Conservation (phyloP, 1,140 invertebrate genomes). For the Sinonovacula constricta region DNA sequence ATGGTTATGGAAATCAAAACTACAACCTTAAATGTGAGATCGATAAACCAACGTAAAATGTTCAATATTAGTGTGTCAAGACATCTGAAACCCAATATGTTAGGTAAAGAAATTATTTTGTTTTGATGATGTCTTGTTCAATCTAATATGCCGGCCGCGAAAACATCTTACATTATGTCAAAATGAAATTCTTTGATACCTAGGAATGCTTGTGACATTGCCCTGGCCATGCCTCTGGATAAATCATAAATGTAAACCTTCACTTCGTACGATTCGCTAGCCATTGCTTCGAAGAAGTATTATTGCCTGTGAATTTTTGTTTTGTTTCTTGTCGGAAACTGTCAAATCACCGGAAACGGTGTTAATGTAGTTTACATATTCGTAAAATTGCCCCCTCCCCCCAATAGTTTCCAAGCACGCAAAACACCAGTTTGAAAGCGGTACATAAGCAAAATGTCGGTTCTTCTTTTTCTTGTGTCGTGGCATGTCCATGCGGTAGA, state of each 20-base stretch:
- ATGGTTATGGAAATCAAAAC: no score
- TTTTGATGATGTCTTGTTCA: background rate
- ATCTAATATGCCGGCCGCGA: background rate
- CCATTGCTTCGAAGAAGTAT: slow-evolving; percentile 2
- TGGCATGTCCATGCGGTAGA: no score
- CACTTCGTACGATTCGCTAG: slow-evolving; percentile 30
- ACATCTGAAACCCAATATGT: background rate
- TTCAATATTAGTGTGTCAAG: background rate
- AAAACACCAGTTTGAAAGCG: no score
- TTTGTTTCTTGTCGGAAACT: no score
- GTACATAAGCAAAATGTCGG: no score
- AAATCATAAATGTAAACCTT: slow-evolving; percentile 68
- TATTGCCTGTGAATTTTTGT: no score
- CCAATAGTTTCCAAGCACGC: no score
- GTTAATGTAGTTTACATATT: no score
- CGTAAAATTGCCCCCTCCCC: no score
- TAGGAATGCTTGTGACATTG: slow-evolving; percentile 62
- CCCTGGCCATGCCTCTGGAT: slow-evolving; percentile 62
- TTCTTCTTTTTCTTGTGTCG: no score
- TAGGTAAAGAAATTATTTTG: background rate
- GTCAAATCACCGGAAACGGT: no score
- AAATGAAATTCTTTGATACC: slow-evolving; percentile 49
- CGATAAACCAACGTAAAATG: background rate
- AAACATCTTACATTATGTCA: slow-evolving; percentile 1
- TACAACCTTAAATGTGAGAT: no score